Percentiles rank a stretch among this genome's conserved stretches.
Conservation (phyloP, 1,140 invertebrate genomes). For the Aphelinus certus region DNA sequence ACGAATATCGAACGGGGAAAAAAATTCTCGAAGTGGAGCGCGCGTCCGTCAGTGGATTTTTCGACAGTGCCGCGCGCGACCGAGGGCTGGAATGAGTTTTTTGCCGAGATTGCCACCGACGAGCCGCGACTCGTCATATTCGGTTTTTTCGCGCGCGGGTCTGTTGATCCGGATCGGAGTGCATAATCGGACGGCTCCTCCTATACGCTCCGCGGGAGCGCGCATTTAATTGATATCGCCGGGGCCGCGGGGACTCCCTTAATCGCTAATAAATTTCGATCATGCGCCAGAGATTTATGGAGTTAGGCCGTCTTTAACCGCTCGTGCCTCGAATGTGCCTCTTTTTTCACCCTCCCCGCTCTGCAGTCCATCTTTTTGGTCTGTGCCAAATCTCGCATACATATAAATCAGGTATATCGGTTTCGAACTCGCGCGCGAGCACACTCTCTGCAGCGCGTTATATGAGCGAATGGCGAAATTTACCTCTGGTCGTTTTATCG, state of each 20-base stretch:
- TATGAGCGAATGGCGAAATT: too few species aligned
- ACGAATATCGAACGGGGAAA: neutral
- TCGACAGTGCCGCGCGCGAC: conserved; percentile 19
- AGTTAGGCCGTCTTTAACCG: conserved; percentile 34
- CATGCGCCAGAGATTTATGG: conserved; percentile 53
- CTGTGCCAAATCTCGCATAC: too few species aligned
- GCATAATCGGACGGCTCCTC: conserved; percentile 7
- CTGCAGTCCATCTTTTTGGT: neutral
- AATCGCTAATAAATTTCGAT: conserved; percentile 57
- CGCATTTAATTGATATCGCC: conserved; percentile 56
- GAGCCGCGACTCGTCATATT: neutral
- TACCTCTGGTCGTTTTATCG: too few species aligned
- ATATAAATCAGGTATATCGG: too few species aligned
- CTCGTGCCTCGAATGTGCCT: neutral
- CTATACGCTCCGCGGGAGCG: conserved; percentile 12
- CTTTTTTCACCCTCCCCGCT: neutral
- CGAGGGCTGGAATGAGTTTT: conserved; percentile 2
- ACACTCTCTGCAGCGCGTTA: too few species aligned
- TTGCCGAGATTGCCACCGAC: conserved; percentile 11
- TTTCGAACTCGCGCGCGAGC: too few species aligned
- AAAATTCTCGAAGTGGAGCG: neutral
- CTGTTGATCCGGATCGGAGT: neutral
- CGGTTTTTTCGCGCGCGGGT: neutral
- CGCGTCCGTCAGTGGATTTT: conserved; percentile 20
- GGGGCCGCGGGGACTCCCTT: conserved; percentile 41